phyloP scores from a whole-genome alignment of 2,888 invertebrate genomes.

The Melitaea athalia region DNA sequence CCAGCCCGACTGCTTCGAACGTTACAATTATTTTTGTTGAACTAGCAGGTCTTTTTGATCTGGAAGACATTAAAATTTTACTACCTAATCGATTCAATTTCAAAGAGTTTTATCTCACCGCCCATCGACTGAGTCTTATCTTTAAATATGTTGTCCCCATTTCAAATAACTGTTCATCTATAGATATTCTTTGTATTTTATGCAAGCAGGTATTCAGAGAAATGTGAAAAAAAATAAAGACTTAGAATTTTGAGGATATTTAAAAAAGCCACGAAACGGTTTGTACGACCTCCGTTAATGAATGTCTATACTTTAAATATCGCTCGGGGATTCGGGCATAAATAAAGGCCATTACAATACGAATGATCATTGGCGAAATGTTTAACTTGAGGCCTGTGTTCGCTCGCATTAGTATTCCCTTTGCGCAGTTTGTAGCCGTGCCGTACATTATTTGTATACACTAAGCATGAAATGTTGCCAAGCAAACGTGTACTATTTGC shows the following conservation, averaged over 20 bases:
- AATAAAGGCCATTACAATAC: conserved; percentile 50
- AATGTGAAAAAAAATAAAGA: background rate
- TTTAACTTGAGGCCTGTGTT: conserved; percentile 60
- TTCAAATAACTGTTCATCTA: background rate
- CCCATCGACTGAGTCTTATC: background rate
- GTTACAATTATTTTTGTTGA: background rate
- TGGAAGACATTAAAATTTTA: background rate
- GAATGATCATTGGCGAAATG: conserved; percentile 59
- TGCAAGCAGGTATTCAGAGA: background rate
- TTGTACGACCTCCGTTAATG: conserved; percentile 19
- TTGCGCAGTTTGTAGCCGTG: conserved; percentile 72
- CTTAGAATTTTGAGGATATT: background rate
- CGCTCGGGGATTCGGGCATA: conserved; percentile 34
- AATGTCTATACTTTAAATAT: conserved; percentile 36
- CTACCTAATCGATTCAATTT: background rate
- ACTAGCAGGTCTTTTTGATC: background rate
- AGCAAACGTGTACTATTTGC: conserved; percentile 81
- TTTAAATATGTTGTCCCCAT: background rate
- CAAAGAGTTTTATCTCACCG: too few relatives aligned
- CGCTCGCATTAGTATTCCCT: conserved; percentile 72
- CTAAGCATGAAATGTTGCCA: conserved; percentile 82
- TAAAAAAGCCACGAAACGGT: conserved; percentile 4
- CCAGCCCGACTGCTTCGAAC: background rate
- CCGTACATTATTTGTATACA: conserved; percentile 80
- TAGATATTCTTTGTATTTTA: background rate